Evolutionary conservation across 2,113 vertebrate species (phyloP).

Genomic region (Catagonus wagneri): DNA sequence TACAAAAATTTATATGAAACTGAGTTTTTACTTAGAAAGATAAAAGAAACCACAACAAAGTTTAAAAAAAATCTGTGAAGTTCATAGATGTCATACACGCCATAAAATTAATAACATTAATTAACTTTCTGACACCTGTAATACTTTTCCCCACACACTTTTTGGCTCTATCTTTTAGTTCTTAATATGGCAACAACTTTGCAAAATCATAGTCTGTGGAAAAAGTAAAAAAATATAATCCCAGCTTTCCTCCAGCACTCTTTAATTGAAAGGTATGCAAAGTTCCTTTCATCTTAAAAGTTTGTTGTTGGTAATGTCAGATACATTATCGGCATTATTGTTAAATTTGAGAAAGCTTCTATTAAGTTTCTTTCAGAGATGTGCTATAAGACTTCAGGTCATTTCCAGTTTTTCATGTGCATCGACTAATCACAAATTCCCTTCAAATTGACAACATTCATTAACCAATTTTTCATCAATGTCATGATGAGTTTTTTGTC

Average conservation of each 20-base stretch:
- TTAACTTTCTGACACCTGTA: slow-evolving; percentile 10
- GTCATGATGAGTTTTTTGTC: slow-evolving; percentile 33
- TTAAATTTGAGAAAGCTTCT: not conserved
- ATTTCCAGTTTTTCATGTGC: slow-evolving; percentile 21
- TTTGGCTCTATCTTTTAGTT: not conserved
- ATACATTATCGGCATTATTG: not conserved
- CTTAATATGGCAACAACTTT: slow-evolving; percentile 11
- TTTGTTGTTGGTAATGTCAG: not conserved
- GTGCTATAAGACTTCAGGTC: not conserved
- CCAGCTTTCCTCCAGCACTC: not conserved
- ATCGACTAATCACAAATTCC: slow-evolving; percentile 43
- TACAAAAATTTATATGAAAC: not conserved
- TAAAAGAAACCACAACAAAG: not conserved
- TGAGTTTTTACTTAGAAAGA: slow-evolving; percentile 16
- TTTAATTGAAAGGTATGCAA: not conserved
- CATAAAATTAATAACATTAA: slow-evolving; percentile 19
- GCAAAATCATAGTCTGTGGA: not conserved
- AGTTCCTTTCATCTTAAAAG: not conserved
- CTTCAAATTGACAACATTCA: slow-evolving; percentile 28
- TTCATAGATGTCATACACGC: not conserved
- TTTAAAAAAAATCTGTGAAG: not conserved
- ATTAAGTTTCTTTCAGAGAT: not conserved
- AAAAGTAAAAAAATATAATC: slow-evolving; percentile 8
- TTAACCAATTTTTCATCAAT: slow-evolving; percentile 35
- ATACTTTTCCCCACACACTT: not conserved